Base-by-base conservation (phyloP, 2,113 vertebrate genomes). In the Brachypodius melanocephalos region DNA sequence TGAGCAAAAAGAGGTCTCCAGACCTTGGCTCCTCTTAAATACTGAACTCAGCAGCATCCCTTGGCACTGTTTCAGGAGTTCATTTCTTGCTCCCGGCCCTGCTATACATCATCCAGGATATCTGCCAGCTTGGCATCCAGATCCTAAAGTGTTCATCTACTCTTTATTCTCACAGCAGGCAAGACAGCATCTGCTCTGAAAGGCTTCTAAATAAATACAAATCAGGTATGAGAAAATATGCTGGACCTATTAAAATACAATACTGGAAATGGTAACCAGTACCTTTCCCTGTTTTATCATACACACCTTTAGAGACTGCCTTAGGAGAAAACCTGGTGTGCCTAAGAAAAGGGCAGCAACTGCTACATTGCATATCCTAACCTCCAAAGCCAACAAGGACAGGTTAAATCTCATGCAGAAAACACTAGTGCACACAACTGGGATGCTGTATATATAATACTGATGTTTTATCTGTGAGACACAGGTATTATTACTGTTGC, bases 71-170 rank as follows among this genome's bases (percentile, higher is more conserved):
- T 93, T 83, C 75, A 66, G 4, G 43, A 29, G 38, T 38, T 95
- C 32, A 38, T 49, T 85, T 72, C 90, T 90, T 31, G 9, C 92
- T 94, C 59, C 55, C 59, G 54, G 68, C n/a, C 61, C 54, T 87
- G 61, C 77, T 63, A 51, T n/a, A 40, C 91, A 85, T 68, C 88
- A 86, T 45, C 40, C 68, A 83, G 88, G 82, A 83, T 46, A 73
- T 58, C 71, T 93, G 94, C 85, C 94, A 97, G 71, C 72, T 93
- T 93, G 85, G 85, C 92, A 96, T 42, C 38, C 62, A 67, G 45
- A 71, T n/a, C 84, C 68, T 25, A 2, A 58, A 68, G 38, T 3
- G 24, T 31, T 87, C 66, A 31, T 40, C 78, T 67, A 51, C 38
- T 42, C 79, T 78, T 67, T 21, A 85, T 15, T 75, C 58, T 90